These are phyloP conservation scores for Catostylus mosaicus DNA, from an alignment of 30 jellyfish, hydroid and myxozoan genomes.

Conservation along the genomic window DNA sequence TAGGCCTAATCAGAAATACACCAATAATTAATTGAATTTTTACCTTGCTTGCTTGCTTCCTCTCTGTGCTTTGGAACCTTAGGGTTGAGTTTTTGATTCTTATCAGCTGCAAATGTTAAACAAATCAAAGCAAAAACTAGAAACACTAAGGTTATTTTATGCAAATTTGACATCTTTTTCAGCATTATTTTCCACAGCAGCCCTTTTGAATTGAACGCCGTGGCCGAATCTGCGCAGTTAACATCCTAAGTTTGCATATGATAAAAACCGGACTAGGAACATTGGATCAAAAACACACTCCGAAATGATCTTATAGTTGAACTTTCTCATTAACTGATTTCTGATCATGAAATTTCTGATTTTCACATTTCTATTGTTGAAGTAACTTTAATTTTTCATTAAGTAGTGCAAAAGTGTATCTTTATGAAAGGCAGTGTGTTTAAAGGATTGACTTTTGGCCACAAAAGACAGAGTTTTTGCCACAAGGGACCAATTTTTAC, in stretches of 20 bases:
- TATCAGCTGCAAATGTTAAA: slow-evolving; percentile 4
- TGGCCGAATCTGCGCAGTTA: slow-evolving; percentile 68
- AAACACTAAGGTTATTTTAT: not conserved
- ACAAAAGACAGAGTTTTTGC: too few species aligned
- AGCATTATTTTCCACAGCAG: slow-evolving; percentile 54
- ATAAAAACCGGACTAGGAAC: not conserved
- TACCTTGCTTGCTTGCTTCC: not conserved
- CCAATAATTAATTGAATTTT: too few species aligned
- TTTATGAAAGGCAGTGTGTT: too few species aligned
- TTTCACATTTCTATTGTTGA: too few species aligned
- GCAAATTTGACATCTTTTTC: slow-evolving; percentile 36
- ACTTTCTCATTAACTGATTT: too few species aligned
- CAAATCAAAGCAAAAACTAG: not conserved
- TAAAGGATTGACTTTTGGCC: too few species aligned
- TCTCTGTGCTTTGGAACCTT: slow-evolving; percentile 25
- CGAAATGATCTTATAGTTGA: not conserved
- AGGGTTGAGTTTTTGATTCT: not conserved
- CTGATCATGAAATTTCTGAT: too few species aligned
- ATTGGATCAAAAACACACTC: not conserved
- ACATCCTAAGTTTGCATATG: not conserved
- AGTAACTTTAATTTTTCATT: too few species aligned
- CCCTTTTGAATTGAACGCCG: slow-evolving; percentile 70
- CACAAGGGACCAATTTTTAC: too few species aligned
- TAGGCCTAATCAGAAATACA: too few species aligned
- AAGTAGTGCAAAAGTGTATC: too few species aligned